Evolutionary conservation across 2,113 vertebrate species (phyloP).

Genomic region (Hemicordylus capensis): DNA sequence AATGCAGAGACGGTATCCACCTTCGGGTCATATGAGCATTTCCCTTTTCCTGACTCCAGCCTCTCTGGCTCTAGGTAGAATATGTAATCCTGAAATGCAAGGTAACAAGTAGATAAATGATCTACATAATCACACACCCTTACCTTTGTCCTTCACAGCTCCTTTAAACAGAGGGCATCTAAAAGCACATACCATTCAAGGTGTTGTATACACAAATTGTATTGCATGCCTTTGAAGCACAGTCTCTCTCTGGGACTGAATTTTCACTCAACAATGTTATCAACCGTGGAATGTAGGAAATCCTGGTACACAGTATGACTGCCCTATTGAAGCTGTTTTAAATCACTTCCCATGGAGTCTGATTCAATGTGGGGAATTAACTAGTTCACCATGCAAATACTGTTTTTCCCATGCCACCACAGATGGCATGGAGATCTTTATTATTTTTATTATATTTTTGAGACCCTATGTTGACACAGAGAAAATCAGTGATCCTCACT

Average conservation of each 20-base stretch:
- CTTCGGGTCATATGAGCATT: slow-evolving; percentile 98
- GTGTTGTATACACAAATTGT: neutral
- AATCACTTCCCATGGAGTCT: neutral
- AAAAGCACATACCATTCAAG: neutral
- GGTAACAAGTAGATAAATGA: slow-evolving; percentile 14
- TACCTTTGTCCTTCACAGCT: neutral
- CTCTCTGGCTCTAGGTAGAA: slow-evolving; percentile 95
- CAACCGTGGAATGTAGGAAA: neutral
- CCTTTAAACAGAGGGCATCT: slow-evolving; percentile 2
- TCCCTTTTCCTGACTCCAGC: slow-evolving; percentile 98
- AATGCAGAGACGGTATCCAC: slow-evolving; percentile 95
- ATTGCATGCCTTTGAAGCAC: neutral
- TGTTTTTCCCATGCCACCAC: neutral
- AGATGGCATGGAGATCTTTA: neutral
- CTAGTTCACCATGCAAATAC: neutral
- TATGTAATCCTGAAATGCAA: slow-evolving; percentile 89
- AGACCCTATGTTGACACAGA: neutral
- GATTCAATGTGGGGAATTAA: neutral
- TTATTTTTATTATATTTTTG: neutral
- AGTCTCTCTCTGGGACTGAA: neutral
- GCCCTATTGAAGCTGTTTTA: neutral
- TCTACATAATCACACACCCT: slow-evolving; percentile 16
- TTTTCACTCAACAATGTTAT: neutral
- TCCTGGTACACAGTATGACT: neutral
- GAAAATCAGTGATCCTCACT: neutral